Conservation (phyloP, 2,113 vertebrate genomes). For the Aspiorhynchus laticeps region DNA sequence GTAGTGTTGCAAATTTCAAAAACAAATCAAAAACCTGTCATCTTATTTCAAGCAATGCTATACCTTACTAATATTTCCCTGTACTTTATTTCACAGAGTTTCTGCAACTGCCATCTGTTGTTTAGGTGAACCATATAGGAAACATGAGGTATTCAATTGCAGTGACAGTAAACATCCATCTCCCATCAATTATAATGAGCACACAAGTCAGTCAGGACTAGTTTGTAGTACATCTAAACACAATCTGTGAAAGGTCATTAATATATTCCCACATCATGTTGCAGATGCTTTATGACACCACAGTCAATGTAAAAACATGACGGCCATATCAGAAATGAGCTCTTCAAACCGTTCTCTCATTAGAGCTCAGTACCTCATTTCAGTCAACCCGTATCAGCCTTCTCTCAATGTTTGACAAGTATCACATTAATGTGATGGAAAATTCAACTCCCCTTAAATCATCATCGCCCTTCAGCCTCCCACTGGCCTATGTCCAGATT, state of each 20-base stretch:
- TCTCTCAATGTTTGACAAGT: slow-evolving; percentile 4
- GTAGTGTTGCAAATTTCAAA: not conserved
- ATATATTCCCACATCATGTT: not conserved
- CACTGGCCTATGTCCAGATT: slow-evolving; percentile 14
- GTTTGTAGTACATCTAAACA: not conserved
- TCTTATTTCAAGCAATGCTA: not conserved
- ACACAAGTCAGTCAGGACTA: not conserved
- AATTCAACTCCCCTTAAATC: slow-evolving; percentile 25
- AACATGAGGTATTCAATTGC: not conserved
- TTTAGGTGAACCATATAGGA: slow-evolving; percentile 18
- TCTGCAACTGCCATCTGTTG: not conserved
- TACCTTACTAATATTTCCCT: not conserved
- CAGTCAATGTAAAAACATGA: slow-evolving; percentile 7
- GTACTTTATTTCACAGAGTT: not conserved
- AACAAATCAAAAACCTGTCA: not conserved
- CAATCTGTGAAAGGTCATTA: not conserved
- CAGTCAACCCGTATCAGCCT: not conserved
- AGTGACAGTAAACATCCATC: slow-evolving; percentile 8
- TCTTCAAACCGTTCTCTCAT: not conserved
- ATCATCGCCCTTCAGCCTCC: not conserved
- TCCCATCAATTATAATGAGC: not conserved
- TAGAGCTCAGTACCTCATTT: slow-evolving; percentile 5
- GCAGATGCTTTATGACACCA: not conserved
- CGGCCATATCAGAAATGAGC: not conserved
- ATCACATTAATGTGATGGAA: not conserved